Percentiles rank a stretch among this genome's conserved stretches.
Evolutionary conservation across 2,113 vertebrate species (phyloP).

Genomic region (Tupaia tana): DNA sequence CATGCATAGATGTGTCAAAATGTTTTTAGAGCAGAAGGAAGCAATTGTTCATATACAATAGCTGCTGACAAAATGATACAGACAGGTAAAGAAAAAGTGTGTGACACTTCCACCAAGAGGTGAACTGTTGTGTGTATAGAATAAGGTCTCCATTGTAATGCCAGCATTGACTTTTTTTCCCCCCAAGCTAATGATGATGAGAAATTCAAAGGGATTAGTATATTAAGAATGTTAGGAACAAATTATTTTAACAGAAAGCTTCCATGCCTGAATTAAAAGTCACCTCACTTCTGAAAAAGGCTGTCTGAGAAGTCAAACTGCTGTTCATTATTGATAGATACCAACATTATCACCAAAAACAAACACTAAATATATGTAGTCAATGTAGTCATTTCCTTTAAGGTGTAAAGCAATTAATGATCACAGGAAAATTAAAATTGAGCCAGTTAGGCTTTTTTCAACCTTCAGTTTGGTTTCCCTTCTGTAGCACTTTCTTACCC

Average conservation of each 20-base stretch:
- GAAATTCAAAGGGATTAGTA: not conserved
- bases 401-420: not conserved
- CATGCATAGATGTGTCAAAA: not conserved
- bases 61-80: not conserved
- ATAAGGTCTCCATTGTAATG: not conserved
- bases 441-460: not conserved
- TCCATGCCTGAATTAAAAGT: not conserved
- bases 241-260: not conserved
- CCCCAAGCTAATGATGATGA: not conserved
- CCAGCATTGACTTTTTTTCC: not conserved
- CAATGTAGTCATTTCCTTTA: not conserved
- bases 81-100: not conserved
- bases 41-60: not conserved
- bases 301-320: not conserved
- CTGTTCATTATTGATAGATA: not conserved
- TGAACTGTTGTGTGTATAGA: not conserved
- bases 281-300: not conserved
- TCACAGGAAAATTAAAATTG: not conserved
- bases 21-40: not conserved
- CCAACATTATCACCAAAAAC: not conserved
- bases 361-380: not conserved
- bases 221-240: not conserved
- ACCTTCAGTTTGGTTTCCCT: not conserved
- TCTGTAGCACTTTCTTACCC: not conserved
- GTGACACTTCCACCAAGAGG: fast-evolving